Percentiles rank a stretch among this genome's conserved stretches.
Conservation (phyloP, 1,140 invertebrate species). For the Ganaspis sp. region DNA sequence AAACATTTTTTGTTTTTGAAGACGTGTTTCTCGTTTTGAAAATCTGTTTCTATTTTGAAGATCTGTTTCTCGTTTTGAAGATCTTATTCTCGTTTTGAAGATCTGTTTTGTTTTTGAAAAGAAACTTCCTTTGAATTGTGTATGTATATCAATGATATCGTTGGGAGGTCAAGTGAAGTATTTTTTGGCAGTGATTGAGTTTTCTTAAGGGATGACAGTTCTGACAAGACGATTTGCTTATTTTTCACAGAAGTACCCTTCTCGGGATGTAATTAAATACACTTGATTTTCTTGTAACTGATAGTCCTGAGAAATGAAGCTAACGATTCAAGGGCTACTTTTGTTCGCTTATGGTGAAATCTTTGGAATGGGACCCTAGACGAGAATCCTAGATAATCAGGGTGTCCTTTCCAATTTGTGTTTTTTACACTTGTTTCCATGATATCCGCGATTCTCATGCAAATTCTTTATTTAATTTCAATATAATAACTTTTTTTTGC, state of each 20-base stretch:
- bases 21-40: no score
- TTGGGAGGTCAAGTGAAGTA: not conserved
- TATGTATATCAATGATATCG: no score
- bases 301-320: slow-evolving; percentile 18
- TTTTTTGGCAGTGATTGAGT: not conserved
- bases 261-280: slow-evolving; percentile 14
- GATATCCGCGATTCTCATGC: slow-evolving; percentile 1
- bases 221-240: not conserved
- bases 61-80: no score
- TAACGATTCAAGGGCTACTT: slow-evolving; percentile 8
- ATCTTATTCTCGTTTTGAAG: no score
- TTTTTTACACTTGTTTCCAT: slow-evolving; percentile 15
- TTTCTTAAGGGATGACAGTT: not conserved
- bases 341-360: slow-evolving; percentile 4
- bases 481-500: slow-evolving; percentile 20
- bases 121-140: not conserved
- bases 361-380: not conserved
- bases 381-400: slow-evolving; percentile 8
- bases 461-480: not conserved
- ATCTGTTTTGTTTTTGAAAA: no score
- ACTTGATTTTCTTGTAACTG: slow-evolving; percentile 29
- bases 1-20: no score
- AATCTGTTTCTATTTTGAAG: no score
- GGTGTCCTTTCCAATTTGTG: not conserved
- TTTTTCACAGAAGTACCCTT: slow-evolving; percentile 8